Percentiles rank a stretch among this genome's conserved stretches.
Evolutionary conservation across 2,113 vertebrate species (phyloP).

Genomic region (Catagonus wagneri): DNA sequence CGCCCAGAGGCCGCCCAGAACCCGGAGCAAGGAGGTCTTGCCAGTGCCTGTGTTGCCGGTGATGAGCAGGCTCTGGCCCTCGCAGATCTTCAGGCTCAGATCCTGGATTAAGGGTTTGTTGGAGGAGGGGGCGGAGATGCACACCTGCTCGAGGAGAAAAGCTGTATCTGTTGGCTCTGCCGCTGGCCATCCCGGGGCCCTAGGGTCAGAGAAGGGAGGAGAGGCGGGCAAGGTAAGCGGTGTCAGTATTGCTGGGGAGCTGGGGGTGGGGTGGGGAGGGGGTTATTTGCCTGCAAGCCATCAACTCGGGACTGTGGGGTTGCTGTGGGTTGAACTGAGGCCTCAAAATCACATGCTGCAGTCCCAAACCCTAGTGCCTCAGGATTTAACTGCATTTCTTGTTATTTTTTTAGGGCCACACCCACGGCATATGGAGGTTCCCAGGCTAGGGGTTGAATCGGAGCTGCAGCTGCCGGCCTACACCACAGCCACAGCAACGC

Average conservation of each 20-base stretch:
- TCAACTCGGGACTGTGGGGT: neutral
- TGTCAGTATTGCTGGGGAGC: no score
- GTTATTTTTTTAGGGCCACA: no score
- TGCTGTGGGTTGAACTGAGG: neutral
- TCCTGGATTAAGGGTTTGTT: conserved; percentile 94
- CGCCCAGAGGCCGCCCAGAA: conserved; percentile 95
- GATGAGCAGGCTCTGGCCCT: conserved; percentile 94
- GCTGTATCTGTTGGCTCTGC: conserved; percentile 87
- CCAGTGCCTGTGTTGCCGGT: conserved; percentile 97
- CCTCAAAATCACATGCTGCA: neutral
- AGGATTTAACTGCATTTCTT: neutral
- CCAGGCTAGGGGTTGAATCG: no score
- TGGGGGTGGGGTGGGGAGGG: accelerated
- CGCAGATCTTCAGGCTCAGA: conserved; percentile 91
- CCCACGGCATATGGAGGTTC: no score
- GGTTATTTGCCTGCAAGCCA: neutral
- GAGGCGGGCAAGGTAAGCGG: neutral
- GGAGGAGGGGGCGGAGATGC: conserved; percentile 90
- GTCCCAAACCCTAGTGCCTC: neutral
- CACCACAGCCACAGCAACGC: no score
- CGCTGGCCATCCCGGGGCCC: conserved; percentile 76
- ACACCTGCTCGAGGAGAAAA: conserved; percentile 92
- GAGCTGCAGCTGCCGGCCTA: no score
- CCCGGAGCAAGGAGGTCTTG: conserved; percentile 95
- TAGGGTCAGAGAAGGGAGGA: conserved; percentile 67